These are phyloP conservation scores for Dipodomys merriami DNA, from an alignment of 2,113 vertebrate genomes.

Conservation along the genomic window DNA sequence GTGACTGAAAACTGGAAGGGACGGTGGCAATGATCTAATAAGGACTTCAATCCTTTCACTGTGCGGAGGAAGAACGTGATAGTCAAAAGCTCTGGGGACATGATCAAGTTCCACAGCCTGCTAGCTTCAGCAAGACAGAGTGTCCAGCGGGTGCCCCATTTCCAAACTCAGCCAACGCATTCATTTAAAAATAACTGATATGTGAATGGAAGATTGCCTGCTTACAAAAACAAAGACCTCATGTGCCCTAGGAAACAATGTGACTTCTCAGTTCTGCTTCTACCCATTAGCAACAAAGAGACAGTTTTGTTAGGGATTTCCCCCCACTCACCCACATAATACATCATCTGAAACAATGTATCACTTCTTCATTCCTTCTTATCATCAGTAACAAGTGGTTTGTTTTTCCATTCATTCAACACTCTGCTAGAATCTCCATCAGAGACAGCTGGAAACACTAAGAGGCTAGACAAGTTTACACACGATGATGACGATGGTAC, in stretches of 20 bases:
- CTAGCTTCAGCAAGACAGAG: conserved; percentile 22
- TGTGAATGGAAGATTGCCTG: not conserved
- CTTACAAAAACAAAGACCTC: conserved; percentile 3
- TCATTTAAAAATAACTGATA: conserved; percentile 13
- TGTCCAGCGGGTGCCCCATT: not conserved
- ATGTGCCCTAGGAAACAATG: conserved; percentile 3
- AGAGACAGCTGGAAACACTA: not conserved
- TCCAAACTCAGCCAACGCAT: not conserved
- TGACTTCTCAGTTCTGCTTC: not conserved
- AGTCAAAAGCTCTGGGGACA: not conserved
- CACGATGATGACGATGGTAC: not conserved
- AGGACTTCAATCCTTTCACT: conserved; percentile 14
- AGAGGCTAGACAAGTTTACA: not conserved
- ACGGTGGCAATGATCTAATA: not conserved
- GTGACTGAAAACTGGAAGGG: not conserved
- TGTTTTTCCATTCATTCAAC: conserved; percentile 15
- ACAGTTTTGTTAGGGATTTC: not conserved
- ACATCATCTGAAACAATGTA: not conserved
- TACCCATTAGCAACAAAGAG: not conserved
- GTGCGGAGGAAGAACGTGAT: conserved; percentile 36
- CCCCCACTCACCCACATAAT: not conserved
- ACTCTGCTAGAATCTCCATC: not conserved
- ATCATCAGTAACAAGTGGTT: not conserved
- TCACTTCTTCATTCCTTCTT: not conserved
- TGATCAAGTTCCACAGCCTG: conserved; percentile 4